phyloP scores from a whole-genome alignment of 1,140 invertebrate genomes.

The Cherax quadricarinatus region DNA sequence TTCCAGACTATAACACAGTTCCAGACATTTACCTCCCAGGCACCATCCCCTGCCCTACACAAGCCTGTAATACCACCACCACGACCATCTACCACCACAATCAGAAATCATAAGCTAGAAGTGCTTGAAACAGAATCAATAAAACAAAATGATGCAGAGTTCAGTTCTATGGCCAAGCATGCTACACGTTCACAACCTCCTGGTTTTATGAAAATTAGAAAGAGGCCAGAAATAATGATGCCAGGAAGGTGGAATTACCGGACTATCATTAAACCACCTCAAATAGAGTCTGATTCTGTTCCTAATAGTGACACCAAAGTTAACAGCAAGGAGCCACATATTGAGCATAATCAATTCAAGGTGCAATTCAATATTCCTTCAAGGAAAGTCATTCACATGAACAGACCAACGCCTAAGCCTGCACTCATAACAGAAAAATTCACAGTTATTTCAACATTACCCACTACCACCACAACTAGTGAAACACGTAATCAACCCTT shows the following conservation, averaged over 20 bases:
- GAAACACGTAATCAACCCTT: background rate
- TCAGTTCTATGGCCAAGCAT: background rate
- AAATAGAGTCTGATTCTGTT: background rate
- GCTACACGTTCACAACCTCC: background rate
- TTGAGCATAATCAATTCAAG: constrained; percentile 5
- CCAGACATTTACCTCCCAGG: background rate
- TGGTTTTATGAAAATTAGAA: background rate
- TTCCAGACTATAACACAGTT: background rate
- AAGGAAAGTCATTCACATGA: constrained; percentile 36
- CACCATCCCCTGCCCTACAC: background rate
- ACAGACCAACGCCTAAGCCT: constrained; percentile 30
- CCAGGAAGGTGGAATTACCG: constrained; percentile 47
- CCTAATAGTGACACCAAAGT: background rate
- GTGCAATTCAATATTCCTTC: constrained; percentile 22
- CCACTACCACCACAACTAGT: background rate
- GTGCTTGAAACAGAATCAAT: background rate
- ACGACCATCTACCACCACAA: background rate
- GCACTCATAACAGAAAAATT: constrained; percentile 4
- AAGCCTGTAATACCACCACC: background rate
- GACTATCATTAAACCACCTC: constrained; percentile 29
- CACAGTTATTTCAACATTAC: background rate
- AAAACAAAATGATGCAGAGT: background rate
- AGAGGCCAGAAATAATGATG: constrained; percentile 27
- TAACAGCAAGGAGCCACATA: background rate
- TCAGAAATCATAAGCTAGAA: background rate